Evolutionary conservation across 1,140 invertebrate genomes (phyloP), one percentile per base, ranked within the genome.

Genomic region (Caenorhabditis latens): DNA sequence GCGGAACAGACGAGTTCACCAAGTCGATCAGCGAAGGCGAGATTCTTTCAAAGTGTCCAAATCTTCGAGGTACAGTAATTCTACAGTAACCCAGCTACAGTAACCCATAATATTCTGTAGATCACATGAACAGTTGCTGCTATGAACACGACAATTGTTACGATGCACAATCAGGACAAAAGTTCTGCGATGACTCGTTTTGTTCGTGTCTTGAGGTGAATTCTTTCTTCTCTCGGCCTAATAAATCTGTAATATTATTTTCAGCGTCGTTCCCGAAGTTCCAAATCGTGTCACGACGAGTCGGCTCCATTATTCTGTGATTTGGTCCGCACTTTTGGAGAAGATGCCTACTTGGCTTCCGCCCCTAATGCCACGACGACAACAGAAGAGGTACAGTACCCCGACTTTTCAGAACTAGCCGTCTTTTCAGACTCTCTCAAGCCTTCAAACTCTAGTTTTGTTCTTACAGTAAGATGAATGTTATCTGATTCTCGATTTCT

Each of bases 121-220:
- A 85, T 42, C 48, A 53, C 42, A 50, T 75, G 42, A 85, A 85
- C 67, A 65, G 67, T n/a, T 85, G 84, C 67, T 85, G 84, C 40
- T 32, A 53, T 43, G 46, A 55, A 50, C 84, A 85, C 55, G 84
- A 85, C 53, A 58, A 58, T 48, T 85, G 84, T 43, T 85, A 85
- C 53, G 84, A 85, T 14, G 46, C 63, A 9, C 84, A 85, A 46
- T 32, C 14, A 4, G 84, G 84, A 21, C 84, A 67, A 42, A 53
- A 75, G n/a, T 75, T 75, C 24, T 85, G 84, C 46, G 84, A 85
- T 32, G 84, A 85, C 84, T 50, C 84, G n/a, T 85, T 85, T 67
- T 85, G 84, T 46, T 46, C 46, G 14, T 85, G 84, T 58, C 67
- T 85, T 43, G 84, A 85, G 48, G 84, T 85, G 11, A 50, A 19